Evolutionary conservation across 2,888 invertebrate species (phyloP), one percentile per base, ranked within the genome.

Genomic region (Lomographa bimaculata): DNA sequence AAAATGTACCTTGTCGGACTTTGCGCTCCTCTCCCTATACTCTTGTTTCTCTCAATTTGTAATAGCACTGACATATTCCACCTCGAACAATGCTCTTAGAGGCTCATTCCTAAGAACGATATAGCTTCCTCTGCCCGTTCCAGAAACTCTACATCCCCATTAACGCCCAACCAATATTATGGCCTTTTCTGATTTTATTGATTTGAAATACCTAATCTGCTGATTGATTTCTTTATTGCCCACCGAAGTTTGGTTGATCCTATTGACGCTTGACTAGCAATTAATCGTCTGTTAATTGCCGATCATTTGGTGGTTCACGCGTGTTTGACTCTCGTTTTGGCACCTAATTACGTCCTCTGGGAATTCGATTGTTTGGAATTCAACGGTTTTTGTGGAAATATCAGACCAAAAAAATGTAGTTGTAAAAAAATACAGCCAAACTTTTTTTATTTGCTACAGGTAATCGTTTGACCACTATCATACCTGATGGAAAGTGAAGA

Each of bases 211-310:
- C 76, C 83, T 85, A 86, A 86, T 85, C 73, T 74, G 60, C 77
- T 85, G 86, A 89, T 89, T 87, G 87, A 89, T 89, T 87, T 85
- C 85, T 86, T 87, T 89, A 89, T 85, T 83, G 86, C 81, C 69
- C 57, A 58, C 70, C 69, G 72, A 71, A 65, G 70, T 70, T 73
- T 76, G 78, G 76, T 78, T 76, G 77, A 71, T 80, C 78, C 71
- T 78, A 78, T 83, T 71, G 74, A 76, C 61, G 77, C 76, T 83
- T 78, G 75, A 79, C 77, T 77, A 71, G 65, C 65, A 67, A 76
- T 79, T 79, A 83, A 86, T 83, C 76, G 77, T 74, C 67, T 70
- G 79, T 35, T 77, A 81, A 86, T 85, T 82, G 81, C 77, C 65
- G 58, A 56, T 63, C 70, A 79, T 83, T 84, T 79, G 73, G 80